Base-by-base conservation (phyloP, 2,888 invertebrate species). In the Xestia c-nigrum region DNA sequence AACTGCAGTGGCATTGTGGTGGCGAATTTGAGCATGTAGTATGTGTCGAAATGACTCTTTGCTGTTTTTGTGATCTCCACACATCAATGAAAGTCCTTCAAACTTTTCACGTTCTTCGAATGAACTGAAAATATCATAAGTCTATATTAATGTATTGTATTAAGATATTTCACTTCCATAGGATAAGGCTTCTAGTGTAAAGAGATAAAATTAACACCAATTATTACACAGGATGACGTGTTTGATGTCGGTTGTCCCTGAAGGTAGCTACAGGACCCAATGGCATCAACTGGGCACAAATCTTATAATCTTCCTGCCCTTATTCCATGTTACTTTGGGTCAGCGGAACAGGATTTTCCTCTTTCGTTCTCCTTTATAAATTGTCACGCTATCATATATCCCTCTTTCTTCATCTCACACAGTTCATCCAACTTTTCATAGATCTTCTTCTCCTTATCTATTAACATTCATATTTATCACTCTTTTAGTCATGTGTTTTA, bases 41-140 rank as follows among this genome's bases (percentile, higher is more conserved):
- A 10, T 0, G 16, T 70, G 63, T 10, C 70, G 31, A 16, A 31
- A 5, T 31, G 46, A 31, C 2, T 63, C 10, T 31, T 3, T 63
- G 46, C 66, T 72, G 24, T 65, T 50, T 5, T 72, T 65, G 47
- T 72, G 72, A 65, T 72, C 38, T 50, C 50, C 55, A 46, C 73
- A 73, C 43, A 73, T 55, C 19, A 73, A 5, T 19, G 73, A 69
- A 31, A 73, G n/a, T 46, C 55, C 70, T 19, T 70, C 69, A 9
- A 38, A 73, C 57, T 73, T 73, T n/a, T 38, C 19, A 9, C 4
- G 1, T 38, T 71, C 14, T 40, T 66, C 72, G 9, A 0, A 0
- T 5, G 50, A 52, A 40, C 72, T 72, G 40, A 5, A 50, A 65
- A 14, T 24, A 16, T 24, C 57, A 24, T 7, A 24, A 24, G 14